These are phyloP conservation scores for Pardalotus punctatus DNA, from an alignment of 2,113 vertebrate genomes.

Conservation along the genomic window DNA sequence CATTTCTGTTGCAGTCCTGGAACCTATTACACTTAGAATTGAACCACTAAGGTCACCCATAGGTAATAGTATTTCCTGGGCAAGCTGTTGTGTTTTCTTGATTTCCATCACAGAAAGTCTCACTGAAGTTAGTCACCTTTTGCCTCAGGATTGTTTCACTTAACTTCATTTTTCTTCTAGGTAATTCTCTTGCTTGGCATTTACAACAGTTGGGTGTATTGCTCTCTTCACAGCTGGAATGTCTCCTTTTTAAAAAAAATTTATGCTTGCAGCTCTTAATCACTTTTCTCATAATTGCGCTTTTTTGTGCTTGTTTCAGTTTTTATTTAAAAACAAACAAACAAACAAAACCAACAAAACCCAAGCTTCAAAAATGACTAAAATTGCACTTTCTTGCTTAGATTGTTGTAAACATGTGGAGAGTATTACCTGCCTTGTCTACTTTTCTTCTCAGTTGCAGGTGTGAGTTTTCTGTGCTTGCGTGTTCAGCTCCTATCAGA, in stretches of 20 bases:
- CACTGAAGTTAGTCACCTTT: neutral
- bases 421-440: neutral
- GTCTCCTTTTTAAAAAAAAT: neutral
- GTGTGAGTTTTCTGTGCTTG: neutral
- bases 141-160: neutral
- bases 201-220: neutral
- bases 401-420: neutral
- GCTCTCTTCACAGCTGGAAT: neutral
- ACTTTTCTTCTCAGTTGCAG: slow-evolving; percentile 6
- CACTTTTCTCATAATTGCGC: neutral
- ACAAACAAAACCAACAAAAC: neutral
- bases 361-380: neutral
- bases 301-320: neutral
- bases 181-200: neutral
- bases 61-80: slow-evolving; percentile 51
- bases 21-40: slow-evolving; percentile 50
- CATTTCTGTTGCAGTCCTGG: slow-evolving; percentile 46
- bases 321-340: neutral
- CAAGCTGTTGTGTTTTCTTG: neutral
- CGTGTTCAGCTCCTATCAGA: neutral
- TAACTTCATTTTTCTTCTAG: neutral
- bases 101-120: neutral
- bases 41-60: slow-evolving; percentile 38
- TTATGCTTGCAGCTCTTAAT: neutral
- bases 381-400: neutral